Evolutionary conservation across 2,888 invertebrate species (phyloP), one percentile per base, ranked within the genome.

Genomic region (Drosophila borealis): DNA sequence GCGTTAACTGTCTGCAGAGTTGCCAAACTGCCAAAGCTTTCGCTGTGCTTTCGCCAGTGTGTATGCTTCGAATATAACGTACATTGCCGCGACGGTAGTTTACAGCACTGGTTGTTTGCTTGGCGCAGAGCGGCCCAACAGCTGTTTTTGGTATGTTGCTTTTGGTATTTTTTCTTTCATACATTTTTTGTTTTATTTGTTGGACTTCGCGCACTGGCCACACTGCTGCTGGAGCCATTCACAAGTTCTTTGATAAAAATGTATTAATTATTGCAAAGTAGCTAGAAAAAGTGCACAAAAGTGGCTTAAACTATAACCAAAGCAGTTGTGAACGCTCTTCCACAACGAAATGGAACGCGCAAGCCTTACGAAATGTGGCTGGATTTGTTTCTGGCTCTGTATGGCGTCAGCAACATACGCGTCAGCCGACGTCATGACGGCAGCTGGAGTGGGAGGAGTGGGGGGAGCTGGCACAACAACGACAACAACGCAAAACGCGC

Each of bases 331-430:
- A 54, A 17, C 4, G 50, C 39, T 36, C 25, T 8, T 11, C 11
- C 33, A 55, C 46, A 55, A 55, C 46, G 57, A 63, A 61, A 78
- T 72, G 79, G 17, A 46, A 21, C 11, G 19, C 10, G n/a, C 39
- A 3, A 36, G 21, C 36, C 19, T 33, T 33, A 10, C 33, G 13
- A 53, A 17, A 39, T 44, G 46, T 39, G 44, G 25, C 41, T 65
- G 63, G 57, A 48, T 66, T 46, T 49, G 65, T 34, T 69, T 64
- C 25, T 70, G 68, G 65, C 55, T 70, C 13, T 37, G 56, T 64
- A 79, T 88, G 88, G 72, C 85, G 88, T 88, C 83, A 83, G 87
- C 83, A 64, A 61, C 62, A 71, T 62, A 51, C 56, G 75, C 78
- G 21, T 37, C 60, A 41, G 70, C 49, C 77, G 80, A 82, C 80